Base-by-base conservation (phyloP, 2,888 invertebrate genomes). In the Drosophila pseudotakahashii region DNA sequence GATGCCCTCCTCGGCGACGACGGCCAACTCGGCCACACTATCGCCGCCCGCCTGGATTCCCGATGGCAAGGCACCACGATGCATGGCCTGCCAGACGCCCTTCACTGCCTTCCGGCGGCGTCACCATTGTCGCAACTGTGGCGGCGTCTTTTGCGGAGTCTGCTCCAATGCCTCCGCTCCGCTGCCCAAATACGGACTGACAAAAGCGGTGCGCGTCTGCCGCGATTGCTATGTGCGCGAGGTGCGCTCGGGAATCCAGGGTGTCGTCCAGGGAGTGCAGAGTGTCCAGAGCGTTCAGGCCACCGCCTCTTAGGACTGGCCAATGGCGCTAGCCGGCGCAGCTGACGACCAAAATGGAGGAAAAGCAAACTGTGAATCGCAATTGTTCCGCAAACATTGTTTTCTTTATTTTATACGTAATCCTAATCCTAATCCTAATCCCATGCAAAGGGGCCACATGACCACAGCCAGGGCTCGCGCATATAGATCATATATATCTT, bases 111-210 rank as follows among this genome's bases (percentile, higher is more conserved):
- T 99, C 83, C 95, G 99, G 42, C 94, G 99, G 16, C 93, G 99
- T 10, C 99, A 99, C 92, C 99, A 99, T 92, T 99, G 99, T 91
- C 94, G 99, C 81, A 98, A 98, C 92, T 99, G 99, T 93, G 99
- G 99, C 39, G 92, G 92, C 94, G 98, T 98, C 44, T 98, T 98
- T 92, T 99, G 98, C 92, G 96, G 97, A 1, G 95, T 97, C 48
- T 99, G 98, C 93, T 98, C 98, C 79, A 96, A 97, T 51, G 97
- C 98, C 91, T 97, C 96, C 74, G 97, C 98, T 63, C 98, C 98
- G 26, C 93, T 99, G 81, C 98, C 98, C 11, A 96, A 97, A 89
- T 98, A 95, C 92, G 98, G 98, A 1, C 96, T 98, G 89, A 93
- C 95, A 79, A 98, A 97, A 91, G 98, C 98, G 7, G 98, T 98